Percentiles rank a stretch among this genome's conserved stretches.
phyloP scores from a whole-genome alignment of 2,797 vertebrate species.

The Novumbra hubbsi region DNA sequence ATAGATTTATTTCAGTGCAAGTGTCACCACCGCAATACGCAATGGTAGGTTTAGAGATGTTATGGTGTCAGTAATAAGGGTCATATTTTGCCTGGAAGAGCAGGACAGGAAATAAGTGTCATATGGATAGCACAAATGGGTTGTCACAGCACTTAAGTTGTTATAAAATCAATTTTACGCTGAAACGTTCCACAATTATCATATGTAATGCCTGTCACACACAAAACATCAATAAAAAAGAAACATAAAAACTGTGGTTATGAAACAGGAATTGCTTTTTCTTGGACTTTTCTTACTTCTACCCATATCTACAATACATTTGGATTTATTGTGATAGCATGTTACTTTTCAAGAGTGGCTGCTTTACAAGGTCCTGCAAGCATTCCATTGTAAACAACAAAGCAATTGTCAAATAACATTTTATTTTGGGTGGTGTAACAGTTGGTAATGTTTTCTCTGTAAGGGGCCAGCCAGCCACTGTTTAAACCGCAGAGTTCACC shows the following conservation, averaged over 20 bases:
- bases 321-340: not conserved
- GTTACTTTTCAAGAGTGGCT: too few relatives aligned
- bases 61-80: not conserved
- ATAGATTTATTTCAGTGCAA: not conserved
- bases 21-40: not conserved
- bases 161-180: not conserved
- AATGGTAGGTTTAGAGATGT: not conserved
- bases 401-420: too few relatives aligned
- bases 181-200: not conserved
- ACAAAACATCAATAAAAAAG: not conserved
- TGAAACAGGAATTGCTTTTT: not conserved
- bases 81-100: not conserved
- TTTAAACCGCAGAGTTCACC: slow-evolving; percentile 18
- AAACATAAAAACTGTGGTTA: not conserved
- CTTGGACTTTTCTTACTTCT: not conserved
- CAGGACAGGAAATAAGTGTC: not conserved
- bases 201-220: not conserved
- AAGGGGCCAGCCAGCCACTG: slow-evolving; percentile 25
- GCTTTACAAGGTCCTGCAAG: too few relatives aligned
- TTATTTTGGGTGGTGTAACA: not conserved
- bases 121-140: not conserved
- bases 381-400: too few relatives aligned
- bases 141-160: too few relatives aligned
- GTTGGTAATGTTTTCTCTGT: not conserved
- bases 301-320: not conserved